Percentiles rank a stretch among this genome's conserved stretches.
These are phyloP conservation scores for Natrix natrix DNA, from an alignment of 2,797 vertebrate species.

Conservation along the genomic window DNA sequence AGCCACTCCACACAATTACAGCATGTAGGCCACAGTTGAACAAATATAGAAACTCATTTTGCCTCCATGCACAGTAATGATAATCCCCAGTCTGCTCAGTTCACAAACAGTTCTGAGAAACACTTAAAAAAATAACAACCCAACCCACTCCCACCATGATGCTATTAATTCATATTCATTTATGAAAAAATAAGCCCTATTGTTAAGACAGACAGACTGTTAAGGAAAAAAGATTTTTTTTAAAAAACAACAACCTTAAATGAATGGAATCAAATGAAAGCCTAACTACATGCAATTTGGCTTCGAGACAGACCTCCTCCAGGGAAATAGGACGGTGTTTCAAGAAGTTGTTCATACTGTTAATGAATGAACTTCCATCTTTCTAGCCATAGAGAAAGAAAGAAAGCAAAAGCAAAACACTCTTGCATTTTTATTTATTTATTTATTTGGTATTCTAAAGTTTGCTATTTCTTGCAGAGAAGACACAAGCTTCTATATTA, in stretches of 20 bases:
- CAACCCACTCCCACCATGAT: neutral
- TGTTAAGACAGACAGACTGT: neutral
- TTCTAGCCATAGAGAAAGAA: neutral
- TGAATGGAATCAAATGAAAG: constrained; percentile 15
- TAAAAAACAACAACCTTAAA: neutral
- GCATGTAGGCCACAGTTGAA: neutral
- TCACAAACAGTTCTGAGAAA: neutral
- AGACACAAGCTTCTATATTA: neutral
- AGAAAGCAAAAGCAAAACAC: neutral
- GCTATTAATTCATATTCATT: neutral
- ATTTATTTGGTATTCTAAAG: neutral
- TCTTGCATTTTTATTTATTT: neutral
- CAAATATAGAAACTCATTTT: neutral
- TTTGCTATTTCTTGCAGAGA: neutral
- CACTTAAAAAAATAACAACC: neutral
- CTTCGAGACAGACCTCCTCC: neutral
- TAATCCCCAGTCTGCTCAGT: neutral
- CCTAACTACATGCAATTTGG: neutral
- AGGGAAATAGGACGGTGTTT: neutral
- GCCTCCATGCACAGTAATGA: neutral
- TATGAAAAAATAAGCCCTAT: neutral
- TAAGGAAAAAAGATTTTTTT: neutral
- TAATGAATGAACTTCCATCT: neutral
- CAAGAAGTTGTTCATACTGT: neutral
- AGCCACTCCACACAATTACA: neutral